Percentiles rank a stretch among this genome's conserved stretches.
These are phyloP conservation scores for Euphydryas editha DNA, from an alignment of 2,888 invertebrate genomes.

Conservation along the genomic window DNA sequence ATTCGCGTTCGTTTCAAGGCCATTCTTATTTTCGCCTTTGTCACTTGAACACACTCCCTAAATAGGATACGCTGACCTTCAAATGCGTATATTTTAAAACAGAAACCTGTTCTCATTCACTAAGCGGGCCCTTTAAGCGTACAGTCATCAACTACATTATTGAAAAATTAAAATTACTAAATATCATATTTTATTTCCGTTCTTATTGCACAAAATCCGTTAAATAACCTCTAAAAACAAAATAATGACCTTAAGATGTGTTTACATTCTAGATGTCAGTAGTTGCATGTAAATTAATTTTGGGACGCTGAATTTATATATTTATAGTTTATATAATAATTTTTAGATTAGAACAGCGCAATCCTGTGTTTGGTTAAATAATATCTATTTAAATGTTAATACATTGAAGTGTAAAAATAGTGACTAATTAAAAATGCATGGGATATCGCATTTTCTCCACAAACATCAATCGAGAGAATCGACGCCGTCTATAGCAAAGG, in stretches of 20 bases:
- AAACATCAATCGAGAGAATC: slow-evolving; percentile 67
- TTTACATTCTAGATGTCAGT: neutral
- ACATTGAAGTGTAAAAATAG: slow-evolving; percentile 2
- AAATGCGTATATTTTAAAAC: slow-evolving; percentile 32
- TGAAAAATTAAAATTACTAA: neutral
- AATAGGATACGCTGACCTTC: slow-evolving; percentile 57
- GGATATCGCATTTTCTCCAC: slow-evolving; percentile 70
- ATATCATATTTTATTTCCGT: slow-evolving; percentile 7
- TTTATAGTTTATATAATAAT: no score
- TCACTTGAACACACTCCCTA: slow-evolving; percentile 47
- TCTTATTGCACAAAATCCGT: slow-evolving; percentile 14
- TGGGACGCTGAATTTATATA: no score
- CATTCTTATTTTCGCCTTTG: slow-evolving; percentile 44
- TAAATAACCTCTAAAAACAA: neutral
- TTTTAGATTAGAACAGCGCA: slow-evolving; percentile 27
- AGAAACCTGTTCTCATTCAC: slow-evolving; percentile 49
- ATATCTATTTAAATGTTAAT: neutral
- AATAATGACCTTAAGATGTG: neutral
- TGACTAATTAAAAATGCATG: slow-evolving; percentile 36
- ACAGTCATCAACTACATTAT: neutral
- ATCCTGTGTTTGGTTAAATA: slow-evolving; percentile 4
- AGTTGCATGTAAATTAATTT: neutral
- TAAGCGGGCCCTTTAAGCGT: slow-evolving; percentile 6
- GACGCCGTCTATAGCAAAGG: slow-evolving; percentile 63
- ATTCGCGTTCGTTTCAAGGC: slow-evolving; percentile 46